Evolutionary conservation across 2,888 invertebrate species (phyloP).

Genomic region (Salpingus planirostris): DNA sequence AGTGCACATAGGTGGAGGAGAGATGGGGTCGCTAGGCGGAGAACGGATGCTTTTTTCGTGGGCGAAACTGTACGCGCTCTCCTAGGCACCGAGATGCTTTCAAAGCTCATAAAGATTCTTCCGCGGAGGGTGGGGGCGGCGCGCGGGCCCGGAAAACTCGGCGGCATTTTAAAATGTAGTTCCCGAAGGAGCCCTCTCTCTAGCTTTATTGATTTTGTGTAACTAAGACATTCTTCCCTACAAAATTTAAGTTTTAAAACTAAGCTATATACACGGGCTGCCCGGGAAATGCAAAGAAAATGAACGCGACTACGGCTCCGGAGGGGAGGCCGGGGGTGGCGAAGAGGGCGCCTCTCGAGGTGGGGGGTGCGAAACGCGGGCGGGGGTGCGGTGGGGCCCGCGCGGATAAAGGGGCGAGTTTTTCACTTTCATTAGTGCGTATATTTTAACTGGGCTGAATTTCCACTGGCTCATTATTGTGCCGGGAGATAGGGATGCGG

Average conservation of each 20-base stretch:
- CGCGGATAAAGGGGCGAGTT: conserved; percentile 27
- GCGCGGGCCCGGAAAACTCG: no score
- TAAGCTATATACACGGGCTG: conserved; percentile 34
- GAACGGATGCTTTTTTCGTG: no score
- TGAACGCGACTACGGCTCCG: conserved; percentile 24
- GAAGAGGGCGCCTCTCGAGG: conserved; percentile 15
- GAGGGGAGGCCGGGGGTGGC: conserved; percentile 4
- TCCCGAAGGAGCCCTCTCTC: conserved; percentile 34
- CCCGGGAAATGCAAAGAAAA: conserved; percentile 36
- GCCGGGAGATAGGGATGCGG: conserved; percentile 9
- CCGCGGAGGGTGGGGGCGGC: conserved; percentile 19
- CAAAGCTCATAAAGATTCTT: conserved; percentile 32
- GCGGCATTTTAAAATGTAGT: conserved; percentile 40
- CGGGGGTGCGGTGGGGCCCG: no score
- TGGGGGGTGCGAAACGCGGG: conserved; percentile 16
- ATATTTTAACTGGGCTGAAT: conserved; percentile 17
- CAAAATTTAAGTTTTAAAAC: conserved; percentile 44
- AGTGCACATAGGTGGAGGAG: no score
- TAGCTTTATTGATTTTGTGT: conserved; percentile 44
- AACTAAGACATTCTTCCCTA: conserved; percentile 43
- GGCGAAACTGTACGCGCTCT: no score
- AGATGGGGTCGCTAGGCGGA: no score
- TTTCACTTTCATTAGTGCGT: conserved; percentile 36
- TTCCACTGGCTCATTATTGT: conserved; percentile 15
- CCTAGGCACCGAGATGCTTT: no score